These are phyloP conservation scores for Onchidella celtica DNA, from an alignment of 2,888 invertebrate genomes.

Conservation along the genomic window DNA sequence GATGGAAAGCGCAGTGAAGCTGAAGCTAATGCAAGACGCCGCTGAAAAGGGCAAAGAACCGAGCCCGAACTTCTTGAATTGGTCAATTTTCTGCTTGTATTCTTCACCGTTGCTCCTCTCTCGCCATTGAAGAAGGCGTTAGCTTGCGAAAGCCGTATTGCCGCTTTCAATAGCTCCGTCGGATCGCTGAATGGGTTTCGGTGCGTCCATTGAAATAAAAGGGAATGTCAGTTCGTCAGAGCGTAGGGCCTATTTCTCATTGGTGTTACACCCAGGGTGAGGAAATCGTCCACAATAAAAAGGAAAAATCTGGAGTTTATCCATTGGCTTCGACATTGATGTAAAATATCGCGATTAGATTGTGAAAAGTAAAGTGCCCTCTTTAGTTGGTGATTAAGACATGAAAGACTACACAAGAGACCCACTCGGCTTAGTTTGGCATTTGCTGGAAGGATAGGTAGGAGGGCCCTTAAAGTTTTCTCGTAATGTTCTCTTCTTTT, in stretches of 20 bases:
- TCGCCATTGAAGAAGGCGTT: conserved; percentile 1
- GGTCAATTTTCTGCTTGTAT: conserved; percentile 9
- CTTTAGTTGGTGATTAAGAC: not conserved
- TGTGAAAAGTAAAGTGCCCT: not conserved
- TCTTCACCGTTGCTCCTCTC: not conserved
- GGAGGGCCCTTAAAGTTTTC: no score
- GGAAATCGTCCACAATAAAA: not conserved
- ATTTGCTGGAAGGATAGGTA: no score
- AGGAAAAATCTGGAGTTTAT: not conserved
- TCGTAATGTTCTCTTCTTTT: no score
- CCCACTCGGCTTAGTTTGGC: no score
- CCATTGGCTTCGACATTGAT: not conserved
- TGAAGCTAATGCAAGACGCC: conserved; percentile 17
- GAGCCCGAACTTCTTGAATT: not conserved
- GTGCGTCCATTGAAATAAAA: conserved; percentile 17
- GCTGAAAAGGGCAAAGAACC: conserved; percentile 7
- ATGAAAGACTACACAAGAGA: not conserved
- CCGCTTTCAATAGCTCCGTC: not conserved
- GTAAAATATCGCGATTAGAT: not conserved
- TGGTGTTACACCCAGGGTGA: not conserved
- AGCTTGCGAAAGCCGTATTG: conserved; percentile 5
- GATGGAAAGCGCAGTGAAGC: conserved; percentile 9
- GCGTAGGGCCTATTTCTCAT: not conserved
- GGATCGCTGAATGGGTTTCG: not conserved
- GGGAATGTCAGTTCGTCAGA: not conserved